Base-by-base conservation (phyloP, 2,888 invertebrate species). In the Hydraecia micacea region DNA sequence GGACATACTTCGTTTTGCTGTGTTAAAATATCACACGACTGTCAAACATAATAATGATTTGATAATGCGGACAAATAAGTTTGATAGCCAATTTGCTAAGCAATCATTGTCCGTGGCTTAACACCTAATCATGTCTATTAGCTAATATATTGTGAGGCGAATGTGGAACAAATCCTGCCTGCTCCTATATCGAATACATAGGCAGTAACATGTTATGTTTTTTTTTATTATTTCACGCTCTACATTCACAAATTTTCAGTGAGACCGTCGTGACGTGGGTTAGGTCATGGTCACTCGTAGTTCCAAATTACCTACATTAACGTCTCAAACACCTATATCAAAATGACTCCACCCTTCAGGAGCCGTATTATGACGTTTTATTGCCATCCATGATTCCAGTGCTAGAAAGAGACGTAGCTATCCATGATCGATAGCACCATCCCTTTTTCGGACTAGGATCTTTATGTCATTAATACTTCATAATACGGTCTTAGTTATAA, bases 401-500 rank as follows among this genome's bases (percentile, higher is more conserved):
- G 4, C 55, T n/a, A 55, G 55, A 25, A 11, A 55, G 9, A 55
- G 55, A 55, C 25, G n/a, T 21, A 52, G 7, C 49, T 52, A 52
- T 21, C 49, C 7, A 21, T 52, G 21, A 21, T 21, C 21, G 49
- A 49, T 21, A 52, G 49, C 49, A 52, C 49, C 49, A 21, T 49
- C 21, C 18, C 46, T 46, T 46, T 46, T 46, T 46, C 13, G 13
- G 46, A 46, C 13, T 13, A 46, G 46, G 13, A 46, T 46, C 46
- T 4, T 46, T 46, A 46, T 46, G 46, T 0, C 46, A 46, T 46
- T 46, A 46, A 46, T 46, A n/a, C 11, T n/a, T 58, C 55, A n/a
- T n/a, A 58, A 58, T 4, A 11, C 4, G 11, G n/a, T 5, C 55
- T 79, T 66, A 71, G 62, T 75, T 67, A 79, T 79, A 84, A 79